Evolutionary conservation across 2,113 vertebrate species (phyloP), one percentile per base, ranked within the genome.

Genomic region (Hyla sarda): DNA sequence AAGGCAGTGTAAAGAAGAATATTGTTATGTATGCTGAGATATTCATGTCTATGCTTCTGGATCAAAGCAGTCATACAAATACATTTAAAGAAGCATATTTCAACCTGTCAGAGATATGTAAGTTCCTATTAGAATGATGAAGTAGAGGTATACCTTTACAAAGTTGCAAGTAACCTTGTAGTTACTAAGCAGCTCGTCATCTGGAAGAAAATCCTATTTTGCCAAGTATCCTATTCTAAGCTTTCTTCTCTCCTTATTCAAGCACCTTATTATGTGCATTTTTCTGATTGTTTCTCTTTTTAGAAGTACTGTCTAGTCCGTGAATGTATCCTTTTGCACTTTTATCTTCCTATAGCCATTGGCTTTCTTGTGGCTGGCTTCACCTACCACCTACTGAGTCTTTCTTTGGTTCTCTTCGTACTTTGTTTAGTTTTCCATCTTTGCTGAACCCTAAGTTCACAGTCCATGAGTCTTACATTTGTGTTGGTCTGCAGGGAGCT

Each of bases 291-390:
- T n/a, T n/a, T 84, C 52, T 25, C 45, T 50, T 50, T 67, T 23
- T 82, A 71, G 62, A 69, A 50, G 58, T n/a, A 23, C 54, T n/a
- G 56, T n/a, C 23, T 81, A 65, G 37, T 81, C 14, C 16, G 14
- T 47, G 37, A 28, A 52, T 52, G 28, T 71, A 50, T 52, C 28
- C 47, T 69, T 34, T 52, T 82, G 17, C 81, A 82, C 62, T 48
- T 82, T 71, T 71, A 82, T 82, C 30, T 83, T 73, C 56, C 25
- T 62, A 75, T 76, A 73, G 41, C 25, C 10, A 10, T 19, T 84
- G 83, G 65, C 73, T 76, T 85, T 85, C n/a, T 77, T 21, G 37
- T 47, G 45, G 23, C 58, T 47, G 54, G 10, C 73, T 34, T 50
- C n/a, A 12, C 50, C 65, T 65, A n/a, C 54, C 73, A 19, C 74